Base-by-base conservation (phyloP, 2,797 vertebrate species). In the Epinephelus malabaricus region DNA sequence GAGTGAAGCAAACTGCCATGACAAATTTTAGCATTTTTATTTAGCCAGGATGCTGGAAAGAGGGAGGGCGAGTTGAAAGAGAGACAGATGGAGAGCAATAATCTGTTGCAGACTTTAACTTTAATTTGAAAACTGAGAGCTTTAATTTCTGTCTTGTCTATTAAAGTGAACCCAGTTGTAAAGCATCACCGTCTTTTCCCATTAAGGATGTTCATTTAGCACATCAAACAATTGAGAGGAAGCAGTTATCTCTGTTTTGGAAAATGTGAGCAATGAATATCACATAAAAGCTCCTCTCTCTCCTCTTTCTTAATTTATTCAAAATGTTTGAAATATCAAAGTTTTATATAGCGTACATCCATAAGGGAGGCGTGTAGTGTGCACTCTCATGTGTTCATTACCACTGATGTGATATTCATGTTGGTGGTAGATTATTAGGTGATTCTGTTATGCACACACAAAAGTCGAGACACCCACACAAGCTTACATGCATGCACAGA, bases 401-500 rank as follows among this genome's bases (percentile, higher is more conserved):
- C 21, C 40, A 40, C 21, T 40, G 46, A 72, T 68, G 55, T 62
- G 51, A 23, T 13, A 50, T 85, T 69, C 34, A 25, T 66, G 27
- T 49, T 9, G 59, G 70, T 46, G 34, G 53, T 75, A 25, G 60
- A 78, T 73, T 80, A 80, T 81, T 67, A 78, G 66, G 53, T 62
- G 58, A 38, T 47, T 54, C 34, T 38, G 13, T 43, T 21, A 34
- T 23, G 38, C 70, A 70, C 60, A 68, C 47, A 66, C 50, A 59
- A 9, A 54, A 66, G 25, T 34, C 14, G 21, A 59, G 45, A 88
- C 78, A 65, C 74, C 64, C 78, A 85, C 87, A 85, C 75, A 70
- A 2, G 46, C 69, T 69, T 21, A 81, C 62, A 77, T 61, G 60
- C 53, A 38, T 58, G 45, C 79, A 58, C 62, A 49, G 50, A 85